Conservation (phyloP, 92 coral and sea anemone genomes). For the Blastomussa wellsi region DNA sequence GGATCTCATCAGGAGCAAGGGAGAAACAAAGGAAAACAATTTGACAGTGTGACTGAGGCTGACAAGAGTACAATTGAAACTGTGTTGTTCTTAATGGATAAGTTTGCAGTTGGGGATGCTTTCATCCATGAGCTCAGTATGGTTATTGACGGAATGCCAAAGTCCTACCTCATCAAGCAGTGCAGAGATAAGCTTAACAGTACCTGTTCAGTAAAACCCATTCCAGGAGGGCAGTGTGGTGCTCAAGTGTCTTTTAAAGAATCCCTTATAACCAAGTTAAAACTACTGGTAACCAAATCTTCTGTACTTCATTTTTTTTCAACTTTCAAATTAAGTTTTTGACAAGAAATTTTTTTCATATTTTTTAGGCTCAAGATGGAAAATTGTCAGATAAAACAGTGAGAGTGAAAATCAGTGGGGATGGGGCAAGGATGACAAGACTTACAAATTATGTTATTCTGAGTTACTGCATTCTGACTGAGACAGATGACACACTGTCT, state of each 20-base stretch:
- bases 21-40: slow-evolving; percentile 18
- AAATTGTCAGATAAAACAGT: slow-evolving; percentile 20
- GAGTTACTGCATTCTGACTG: slow-evolving; percentile 36
- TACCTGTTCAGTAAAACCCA: slow-evolving; percentile 21
- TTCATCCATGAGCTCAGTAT: slow-evolving; percentile 52
- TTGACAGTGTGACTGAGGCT: slow-evolving; percentile 34
- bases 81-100: slow-evolving; percentile 52
- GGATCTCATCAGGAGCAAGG: slow-evolving; percentile 13
- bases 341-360: too few relatives aligned
- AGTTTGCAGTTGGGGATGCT: slow-evolving; percentile 57
- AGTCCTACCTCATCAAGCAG: slow-evolving; percentile 58
- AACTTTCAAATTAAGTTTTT: too few relatives aligned
- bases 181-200: slow-evolving; percentile 51
- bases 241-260: slow-evolving; percentile 37
- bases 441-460: slow-evolving; percentile 43
- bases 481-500: slow-evolving; percentile 30
- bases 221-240: slow-evolving; percentile 28
- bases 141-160: slow-evolving; percentile 57
- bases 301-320: too few relatives aligned
- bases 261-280: slow-evolving; percentile 26
- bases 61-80: slow-evolving; percentile 45
- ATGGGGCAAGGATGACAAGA: slow-evolving; percentile 46
- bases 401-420: slow-evolving; percentile 38
- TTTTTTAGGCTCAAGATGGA: slow-evolving; percentile 23
- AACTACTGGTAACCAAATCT: slow-evolving; percentile 18